A percentile compares a stretch with the other conserved stretches of the same genome.
These are phyloP conservation scores for Phocides pigmalion DNA, from an alignment of 1,140 invertebrate species.

Conservation along the genomic window DNA sequence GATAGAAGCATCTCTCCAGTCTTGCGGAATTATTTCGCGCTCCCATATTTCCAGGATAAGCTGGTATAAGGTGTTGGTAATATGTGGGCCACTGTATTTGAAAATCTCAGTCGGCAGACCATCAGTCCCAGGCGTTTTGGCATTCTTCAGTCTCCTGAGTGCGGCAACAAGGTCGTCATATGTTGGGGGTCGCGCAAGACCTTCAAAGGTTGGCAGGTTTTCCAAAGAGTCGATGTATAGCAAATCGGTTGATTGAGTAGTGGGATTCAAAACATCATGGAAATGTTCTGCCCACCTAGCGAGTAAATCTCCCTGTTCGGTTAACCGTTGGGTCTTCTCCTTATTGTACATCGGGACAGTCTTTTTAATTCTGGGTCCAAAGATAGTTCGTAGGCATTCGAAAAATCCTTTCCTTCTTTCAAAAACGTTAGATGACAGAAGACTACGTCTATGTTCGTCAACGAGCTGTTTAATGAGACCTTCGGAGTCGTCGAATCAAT, in stretches of 20 bases:
- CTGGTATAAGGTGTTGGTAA: conserved; percentile 29
- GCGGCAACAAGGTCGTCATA: conserved; percentile 31
- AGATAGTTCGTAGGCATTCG: conserved; percentile 31
- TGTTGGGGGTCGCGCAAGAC: conserved; percentile 22
- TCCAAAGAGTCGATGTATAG: too few relatives aligned
- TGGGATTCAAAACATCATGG: too few relatives aligned
- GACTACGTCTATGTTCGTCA: background rate
- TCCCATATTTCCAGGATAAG: conserved; percentile 34
- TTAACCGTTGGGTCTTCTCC: too few relatives aligned
- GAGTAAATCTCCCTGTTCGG: too few relatives aligned
- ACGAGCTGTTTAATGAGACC: background rate
- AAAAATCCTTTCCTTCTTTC: conserved; percentile 13
- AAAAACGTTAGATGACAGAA: too few relatives aligned
- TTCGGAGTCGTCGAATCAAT: conserved; percentile 19
- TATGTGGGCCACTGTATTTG: conserved; percentile 3
- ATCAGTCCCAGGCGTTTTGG: conserved; percentile 32
- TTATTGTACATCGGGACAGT: too few relatives aligned
- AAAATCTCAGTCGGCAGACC: conserved; percentile 34
- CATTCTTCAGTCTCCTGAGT: conserved; percentile 30
- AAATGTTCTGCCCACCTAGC: too few relatives aligned
- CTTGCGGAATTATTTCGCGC: conserved; percentile 33
- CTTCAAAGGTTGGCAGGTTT: background rate
- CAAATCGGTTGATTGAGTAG: too few relatives aligned
- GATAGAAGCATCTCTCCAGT: conserved; percentile 34
- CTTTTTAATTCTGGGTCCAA: conserved; percentile 30